These are phyloP conservation scores for Acanthiza pusilla DNA, from an alignment of 2,797 vertebrate genomes.

Conservation along the genomic window DNA sequence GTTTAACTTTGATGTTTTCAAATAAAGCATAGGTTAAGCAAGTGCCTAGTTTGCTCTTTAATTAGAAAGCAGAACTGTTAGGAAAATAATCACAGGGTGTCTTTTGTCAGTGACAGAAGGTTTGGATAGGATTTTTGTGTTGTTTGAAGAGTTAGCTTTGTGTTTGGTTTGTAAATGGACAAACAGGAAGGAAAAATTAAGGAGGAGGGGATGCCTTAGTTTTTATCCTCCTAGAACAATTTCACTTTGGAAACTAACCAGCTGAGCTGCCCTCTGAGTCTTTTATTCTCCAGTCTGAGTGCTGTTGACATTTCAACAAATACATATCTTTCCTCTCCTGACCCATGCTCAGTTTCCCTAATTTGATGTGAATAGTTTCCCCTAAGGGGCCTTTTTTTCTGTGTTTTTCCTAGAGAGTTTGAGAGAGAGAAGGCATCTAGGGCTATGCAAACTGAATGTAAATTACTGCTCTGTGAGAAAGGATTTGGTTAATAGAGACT, in stretches of 20 bases:
- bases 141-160: constrained; percentile 2
- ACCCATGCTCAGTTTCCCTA: constrained; percentile 1
- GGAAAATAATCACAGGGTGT: constrained; percentile 55
- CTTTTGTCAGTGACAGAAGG: constrained; percentile 43
- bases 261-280: neutral
- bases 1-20: neutral
- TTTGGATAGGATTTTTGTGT: constrained; percentile 45
- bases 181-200: constrained; percentile 39
- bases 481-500: constrained; percentile 25
- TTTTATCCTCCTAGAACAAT: constrained; percentile 27
- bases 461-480: constrained; percentile 19
- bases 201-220: neutral
- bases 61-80: constrained; percentile 56
- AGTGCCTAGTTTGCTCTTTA: constrained; percentile 39
- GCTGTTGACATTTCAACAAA: neutral
- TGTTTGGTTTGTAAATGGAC: constrained; percentile 48
- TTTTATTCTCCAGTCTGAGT: neutral
- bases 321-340: neutral
- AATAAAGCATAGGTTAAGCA: constrained; percentile 23
- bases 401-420: constrained; percentile 12
- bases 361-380: constrained; percentile 27
- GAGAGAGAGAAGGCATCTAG: constrained; percentile 8
- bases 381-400: constrained; percentile 36
- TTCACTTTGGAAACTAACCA: neutral
- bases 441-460: constrained; percentile 30